Evolutionary conservation across 2,797 vertebrate genomes (phyloP), one percentile per base, ranked within the genome.

Genomic region (Perodicticus potto): DNA sequence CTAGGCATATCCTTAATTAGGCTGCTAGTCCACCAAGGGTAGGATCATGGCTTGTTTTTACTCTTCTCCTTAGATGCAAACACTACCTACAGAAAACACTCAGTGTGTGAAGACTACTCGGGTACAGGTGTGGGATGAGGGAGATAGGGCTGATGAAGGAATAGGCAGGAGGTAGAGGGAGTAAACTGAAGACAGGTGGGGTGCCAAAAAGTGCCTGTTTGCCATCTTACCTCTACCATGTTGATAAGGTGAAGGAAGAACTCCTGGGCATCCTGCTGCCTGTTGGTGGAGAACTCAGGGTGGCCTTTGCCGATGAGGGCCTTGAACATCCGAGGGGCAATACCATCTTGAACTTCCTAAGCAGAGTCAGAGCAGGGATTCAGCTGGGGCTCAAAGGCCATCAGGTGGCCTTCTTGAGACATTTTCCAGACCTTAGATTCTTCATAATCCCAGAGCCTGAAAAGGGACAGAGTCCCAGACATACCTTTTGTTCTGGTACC

Each of bases 181-280:
- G 7, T 23, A 19, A 94, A 49, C 1, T 17, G 23, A 70, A 80
- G 63, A 14, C 27, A 67, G 74, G 72, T 3, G 23, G 29, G 43
- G 27, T 7, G 11, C 22, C 16, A 16, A 16, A 53, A 14, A 53
- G 14, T 53, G 49, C 49, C 49, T 53, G 49, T 53, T 53, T 53
- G 86, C 40, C 25, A 5, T 22, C 40, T 98, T 98, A 99, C 99
- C 99, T 99, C 99, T 96, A 99, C 99, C 99, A 99, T 99, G 98
- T 99, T 99, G 98, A 99, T 99, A 97, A 99, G 99, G 98, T 99
- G 99, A 98, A 99, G 99, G 98, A 99, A 99, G 98, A 99, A 99
- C 98, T 99, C 99, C 97, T 99, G 99, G 92, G 99, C 99, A 37
- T 99, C 99, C 98, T 99, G 99, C 96, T 99, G 99, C 86, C 99